Conservation (phyloP, 92 coral and sea anemone species). For the Umimayanthus kanabou region DNA sequence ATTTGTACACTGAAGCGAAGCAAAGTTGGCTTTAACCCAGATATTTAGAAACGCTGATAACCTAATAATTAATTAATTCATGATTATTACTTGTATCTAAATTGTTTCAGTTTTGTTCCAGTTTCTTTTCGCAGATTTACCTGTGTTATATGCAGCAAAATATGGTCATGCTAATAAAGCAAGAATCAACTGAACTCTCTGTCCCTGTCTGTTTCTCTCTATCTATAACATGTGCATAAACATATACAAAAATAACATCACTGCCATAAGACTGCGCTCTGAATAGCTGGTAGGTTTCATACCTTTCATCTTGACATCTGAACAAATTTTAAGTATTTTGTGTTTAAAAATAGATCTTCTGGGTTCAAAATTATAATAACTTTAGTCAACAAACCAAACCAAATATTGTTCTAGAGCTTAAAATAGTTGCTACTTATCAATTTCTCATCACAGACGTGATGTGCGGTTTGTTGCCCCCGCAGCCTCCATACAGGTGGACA, state of each 20-base stretch:
- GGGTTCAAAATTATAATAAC: neutral
- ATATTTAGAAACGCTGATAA: no score
- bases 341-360: neutral
- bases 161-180: no score
- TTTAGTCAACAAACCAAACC: neutral
- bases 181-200: no score
- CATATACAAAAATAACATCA: neutral
- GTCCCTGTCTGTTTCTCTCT: no score
- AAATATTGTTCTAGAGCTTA: neutral
- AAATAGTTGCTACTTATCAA: conserved; percentile 3
- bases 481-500: neutral
- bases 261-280: neutral
- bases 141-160: no score
- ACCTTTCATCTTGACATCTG: neutral
- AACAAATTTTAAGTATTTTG: neutral
- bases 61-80: no score
- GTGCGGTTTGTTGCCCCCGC: neutral
- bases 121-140: no score
- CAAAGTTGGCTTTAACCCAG: no score
- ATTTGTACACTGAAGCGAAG: no score
- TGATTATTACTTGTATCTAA: no score
- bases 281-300: neutral
- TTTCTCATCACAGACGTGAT: neutral
- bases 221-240: no score
- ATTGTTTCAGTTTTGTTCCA: no score